These are phyloP conservation scores for Brenthis hecate DNA, from an alignment of 2,888 invertebrate species.

Conservation along the genomic window DNA sequence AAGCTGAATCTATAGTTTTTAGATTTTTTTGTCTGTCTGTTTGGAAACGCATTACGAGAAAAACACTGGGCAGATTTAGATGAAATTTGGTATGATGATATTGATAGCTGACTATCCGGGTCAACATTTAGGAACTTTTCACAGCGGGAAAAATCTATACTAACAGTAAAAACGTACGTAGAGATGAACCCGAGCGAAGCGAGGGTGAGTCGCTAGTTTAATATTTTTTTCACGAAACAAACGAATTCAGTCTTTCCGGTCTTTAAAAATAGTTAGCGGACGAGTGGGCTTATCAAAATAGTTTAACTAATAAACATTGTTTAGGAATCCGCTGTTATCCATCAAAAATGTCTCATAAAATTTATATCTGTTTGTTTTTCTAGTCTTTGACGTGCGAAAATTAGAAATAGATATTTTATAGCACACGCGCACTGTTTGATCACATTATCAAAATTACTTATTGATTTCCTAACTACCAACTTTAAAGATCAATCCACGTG, in stretches of 20 bases:
- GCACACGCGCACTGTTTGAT: conserved; percentile 12
- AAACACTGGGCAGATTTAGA: too few species aligned
- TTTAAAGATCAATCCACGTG: too few species aligned
- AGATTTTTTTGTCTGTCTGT: too few species aligned
- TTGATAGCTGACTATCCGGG: too few species aligned
- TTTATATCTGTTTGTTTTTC: conserved; percentile 41
- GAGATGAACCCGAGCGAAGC: too few species aligned
- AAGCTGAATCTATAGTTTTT: too few species aligned
- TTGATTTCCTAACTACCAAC: neutral
- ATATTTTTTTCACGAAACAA: neutral
- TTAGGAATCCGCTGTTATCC: conserved; percentile 36
- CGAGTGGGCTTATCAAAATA: conserved; percentile 33
- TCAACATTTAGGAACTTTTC: too few species aligned
- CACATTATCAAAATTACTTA: conserved; percentile 10
- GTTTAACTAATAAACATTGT: conserved; percentile 41
- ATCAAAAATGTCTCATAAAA: conserved; percentile 42
- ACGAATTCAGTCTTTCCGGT: conserved; percentile 3
- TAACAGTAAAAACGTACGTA: too few species aligned
- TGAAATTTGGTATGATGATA: too few species aligned
- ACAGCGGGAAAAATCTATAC: too few species aligned
- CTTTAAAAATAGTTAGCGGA: conserved; percentile 8
- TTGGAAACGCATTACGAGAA: too few species aligned
- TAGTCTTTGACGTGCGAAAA: conserved; percentile 43
- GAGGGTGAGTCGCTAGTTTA: neutral
- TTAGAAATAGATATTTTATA: conserved; percentile 41